Percentiles rank a stretch among this genome's conserved stretches.
phyloP scores from a whole-genome alignment of 2,888 invertebrate genomes.

The Pristionchus exspectatus region DNA sequence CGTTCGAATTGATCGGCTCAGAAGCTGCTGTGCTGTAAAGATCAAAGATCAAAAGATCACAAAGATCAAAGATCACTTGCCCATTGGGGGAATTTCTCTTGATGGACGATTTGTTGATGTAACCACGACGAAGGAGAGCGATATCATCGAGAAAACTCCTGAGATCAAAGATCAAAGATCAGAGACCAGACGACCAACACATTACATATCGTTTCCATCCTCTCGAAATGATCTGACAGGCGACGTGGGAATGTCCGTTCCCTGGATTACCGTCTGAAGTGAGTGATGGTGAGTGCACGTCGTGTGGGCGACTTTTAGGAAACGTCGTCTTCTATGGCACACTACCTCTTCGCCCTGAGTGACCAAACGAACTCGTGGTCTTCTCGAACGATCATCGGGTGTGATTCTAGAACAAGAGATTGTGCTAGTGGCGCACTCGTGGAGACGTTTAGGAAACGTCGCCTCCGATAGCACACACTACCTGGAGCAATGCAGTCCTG shows the following conservation, averaged over 20 bases:
- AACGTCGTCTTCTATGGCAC: background rate
- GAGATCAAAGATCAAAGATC: conserved; percentile 30
- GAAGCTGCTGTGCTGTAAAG: background rate
- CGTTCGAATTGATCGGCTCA: background rate
- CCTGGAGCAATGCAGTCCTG: background rate
- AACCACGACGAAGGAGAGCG: conserved; percentile 51
- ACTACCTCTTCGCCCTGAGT: conserved; percentile 43
- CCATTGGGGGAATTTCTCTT: background rate
- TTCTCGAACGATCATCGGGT: background rate
- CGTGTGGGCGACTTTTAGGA: background rate
- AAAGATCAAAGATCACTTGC: conserved; percentile 1
- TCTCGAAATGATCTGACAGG: conserved; percentile 35
- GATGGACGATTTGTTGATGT: conserved; percentile 23
- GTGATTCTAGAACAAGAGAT: background rate
- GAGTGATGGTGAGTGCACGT: background rate
- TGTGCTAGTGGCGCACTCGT: background rate
- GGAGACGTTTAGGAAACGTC: conserved; percentile 30
- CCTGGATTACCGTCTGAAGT: conserved; percentile 6
- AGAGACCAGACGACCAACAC: conserved; percentile 18
- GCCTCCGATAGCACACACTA: background rate
- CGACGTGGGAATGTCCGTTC: conserved; percentile 30
- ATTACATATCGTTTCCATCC: conserved; percentile 30
- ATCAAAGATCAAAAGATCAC: background rate
- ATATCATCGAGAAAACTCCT: conserved; percentile 53
- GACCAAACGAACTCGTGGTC: conserved; percentile 19